Conservation (phyloP, 2,113 vertebrate genomes). For the Dissostichus mawsoni region DNA sequence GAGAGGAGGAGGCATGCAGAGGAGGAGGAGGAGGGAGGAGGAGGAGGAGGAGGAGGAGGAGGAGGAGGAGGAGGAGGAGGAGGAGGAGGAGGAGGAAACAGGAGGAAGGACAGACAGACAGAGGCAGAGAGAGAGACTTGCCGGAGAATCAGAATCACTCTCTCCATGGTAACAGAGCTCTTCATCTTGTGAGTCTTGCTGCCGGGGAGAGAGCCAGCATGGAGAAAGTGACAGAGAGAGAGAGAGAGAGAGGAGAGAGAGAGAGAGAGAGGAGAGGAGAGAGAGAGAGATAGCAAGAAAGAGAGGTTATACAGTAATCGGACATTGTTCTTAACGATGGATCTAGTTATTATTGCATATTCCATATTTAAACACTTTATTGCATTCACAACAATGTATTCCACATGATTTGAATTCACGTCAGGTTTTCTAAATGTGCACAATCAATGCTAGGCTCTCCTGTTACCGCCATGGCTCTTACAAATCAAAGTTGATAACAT, state of each 20-base stretch:
- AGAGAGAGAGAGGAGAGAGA: slow-evolving; percentile 17
- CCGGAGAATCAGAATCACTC: slow-evolving; percentile 89
- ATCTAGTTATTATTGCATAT: no score
- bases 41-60: slow-evolving; percentile 26
- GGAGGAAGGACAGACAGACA: slow-evolving; percentile 40
- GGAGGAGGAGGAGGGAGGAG: no score
- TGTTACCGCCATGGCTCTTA: no score
- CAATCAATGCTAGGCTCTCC: no score
- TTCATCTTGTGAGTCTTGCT: slow-evolving; percentile 88
- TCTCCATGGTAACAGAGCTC: slow-evolving; percentile 88
- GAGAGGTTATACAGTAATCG: slow-evolving; percentile 17
- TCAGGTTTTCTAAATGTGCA: no score
- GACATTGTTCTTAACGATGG: neutral
- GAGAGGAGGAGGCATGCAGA: slow-evolving; percentile 13
- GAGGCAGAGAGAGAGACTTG: slow-evolving; percentile 87
- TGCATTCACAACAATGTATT: no score
- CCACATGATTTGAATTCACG: no score
- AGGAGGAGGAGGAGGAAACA: neutral
- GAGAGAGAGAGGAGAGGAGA: slow-evolving; percentile 1
- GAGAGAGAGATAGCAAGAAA: slow-evolving; percentile 5
- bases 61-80: neutral
- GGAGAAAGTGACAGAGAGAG: slow-evolving; percentile 56
- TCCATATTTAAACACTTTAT: no score
- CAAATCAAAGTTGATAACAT: no score
- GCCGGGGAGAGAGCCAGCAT: slow-evolving; percentile 77